Evolutionary conservation across 1,140 invertebrate genomes (phyloP), one percentile per base, ranked within the genome.

Genomic region (Drosophila athabasca): DNA sequence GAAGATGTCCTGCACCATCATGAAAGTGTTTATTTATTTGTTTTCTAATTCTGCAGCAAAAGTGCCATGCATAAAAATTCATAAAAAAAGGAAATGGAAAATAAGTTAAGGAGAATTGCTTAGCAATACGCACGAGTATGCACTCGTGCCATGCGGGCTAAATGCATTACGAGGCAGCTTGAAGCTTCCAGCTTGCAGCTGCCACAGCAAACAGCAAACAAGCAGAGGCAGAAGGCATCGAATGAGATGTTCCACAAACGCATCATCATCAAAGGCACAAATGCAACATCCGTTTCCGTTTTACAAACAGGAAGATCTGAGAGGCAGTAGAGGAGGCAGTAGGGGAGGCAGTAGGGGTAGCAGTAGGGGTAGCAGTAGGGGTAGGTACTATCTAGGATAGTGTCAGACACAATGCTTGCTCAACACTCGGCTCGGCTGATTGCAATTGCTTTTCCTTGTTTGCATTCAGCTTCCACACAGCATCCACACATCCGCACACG

Each of bases 391-490:
- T 62, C 51, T 51, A 44, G 52, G 49, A 66, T 35, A 68, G 67
- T 88, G 82, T 88, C 82, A 87, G 82, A 55, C 83, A 87, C 78
- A 87, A 87, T 88, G 79, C 82, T 87, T 88, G 83, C 82, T 82
- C 73, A 87, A 88, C 82, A 87, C 82, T 87, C 79, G 73, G 66
- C 52, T 76, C 66, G 65, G 78, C 69, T 87, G 82, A 87, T 87
- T 87, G 82, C 82, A 87, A 87, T 87, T 87, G 82, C 82, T 88
- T 62, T 68, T 58, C 62, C 78, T 87, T 85, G 81, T 85, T 85
- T 87, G 83, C 77, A 58, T 65, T 58, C 31, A 62, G 43, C 43
- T 57, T 51, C 46, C 31, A 55, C 49, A 31, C 62, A 72, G 60
- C 58, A 58, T 50, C 45, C 61, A 72, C 72, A 67, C 55, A 59